A percentile compares a stretch with the other conserved stretches of the same genome.
phyloP scores from a whole-genome alignment of 2,797 vertebrate genomes.

The Loriculus beryllinus region DNA sequence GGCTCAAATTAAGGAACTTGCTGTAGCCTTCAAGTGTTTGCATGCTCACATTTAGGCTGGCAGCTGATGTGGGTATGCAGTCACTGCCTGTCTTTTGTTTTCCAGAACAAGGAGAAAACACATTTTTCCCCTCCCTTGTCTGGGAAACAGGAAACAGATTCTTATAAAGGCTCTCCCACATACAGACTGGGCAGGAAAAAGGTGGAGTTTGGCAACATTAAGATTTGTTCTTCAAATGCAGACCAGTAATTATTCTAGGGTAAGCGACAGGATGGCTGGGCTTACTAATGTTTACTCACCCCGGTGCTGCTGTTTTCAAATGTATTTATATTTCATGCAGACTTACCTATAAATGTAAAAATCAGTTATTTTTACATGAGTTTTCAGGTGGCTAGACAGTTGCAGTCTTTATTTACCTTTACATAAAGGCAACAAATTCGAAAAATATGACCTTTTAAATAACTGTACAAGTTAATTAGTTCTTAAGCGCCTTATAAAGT shows the following conservation, averaged over 20 bases:
- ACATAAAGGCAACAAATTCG: background rate
- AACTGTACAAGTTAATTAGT: background rate
- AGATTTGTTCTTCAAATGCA: slow-evolving; percentile 57
- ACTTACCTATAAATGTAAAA: background rate
- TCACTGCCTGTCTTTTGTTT: slow-evolving; percentile 49
- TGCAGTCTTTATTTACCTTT: background rate
- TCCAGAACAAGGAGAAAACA: slow-evolving; percentile 49
- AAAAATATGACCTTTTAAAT: background rate
- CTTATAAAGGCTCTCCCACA: slow-evolving; percentile 41
- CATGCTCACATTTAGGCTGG: background rate
- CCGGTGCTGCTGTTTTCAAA: background rate
- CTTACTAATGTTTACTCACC: slow-evolving; percentile 35
- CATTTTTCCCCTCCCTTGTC: slow-evolving; percentile 47
- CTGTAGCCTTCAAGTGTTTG: background rate
- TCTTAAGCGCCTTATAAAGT: slow-evolving; percentile 1
- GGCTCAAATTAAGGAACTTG: background rate
- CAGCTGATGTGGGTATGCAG: background rate
- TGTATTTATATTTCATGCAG: slow-evolving; percentile 4
- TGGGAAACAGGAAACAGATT: slow-evolving; percentile 67
- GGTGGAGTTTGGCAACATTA: slow-evolving; percentile 53
- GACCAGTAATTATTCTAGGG: slow-evolving; percentile 37
- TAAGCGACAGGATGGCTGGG: slow-evolving; percentile 35
- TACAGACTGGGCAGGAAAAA: slow-evolving; percentile 53
- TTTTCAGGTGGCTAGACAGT: background rate
- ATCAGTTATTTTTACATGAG: background rate